Evolutionary conservation across 2,888 invertebrate species (phyloP), one percentile per base, ranked within the genome.

Genomic region (Scaptomyza parva): DNA sequence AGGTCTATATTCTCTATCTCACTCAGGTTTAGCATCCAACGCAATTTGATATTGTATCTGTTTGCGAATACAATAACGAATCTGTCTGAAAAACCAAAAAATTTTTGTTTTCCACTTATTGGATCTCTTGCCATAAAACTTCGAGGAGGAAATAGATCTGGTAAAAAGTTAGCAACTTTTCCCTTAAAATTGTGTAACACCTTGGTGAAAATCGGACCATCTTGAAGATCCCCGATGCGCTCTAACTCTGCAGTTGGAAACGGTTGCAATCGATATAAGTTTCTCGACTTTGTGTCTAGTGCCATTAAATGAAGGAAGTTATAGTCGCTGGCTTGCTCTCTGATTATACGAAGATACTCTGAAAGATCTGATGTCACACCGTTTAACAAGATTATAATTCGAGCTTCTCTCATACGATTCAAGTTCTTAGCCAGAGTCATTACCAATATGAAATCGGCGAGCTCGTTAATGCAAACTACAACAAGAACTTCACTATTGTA

Each of bases 231-330:
- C 0, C 2, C n/a, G 2, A 52, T 3, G 2, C 0, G 18, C 2
- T 3, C 12, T 0, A 76, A 28, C 3, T 0, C 43, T 9, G 67
- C 9, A 0, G 7, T 48, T 1, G 76, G 77, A 60, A 62, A 74
- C 0, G 57, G 53, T 2, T 43, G 30, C 2, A 77, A 37, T 2
- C 48, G 52, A 48, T 57, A 28, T 28, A 28, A 9, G 28, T 9
- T 28, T 6, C 8, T 28, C 6, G 28, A 0, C 1, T 28, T 28
- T 1, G 8, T 2, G 28, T 0, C 2, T 28, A 28, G 9, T 28
- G 28, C 28, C 6, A 28, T 9, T 2, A 28, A 28, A 28, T 28
- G 8, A 1, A 28, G 28, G 2, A 28, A 28, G 8, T 28, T 28
- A 2, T 6, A 28, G 28, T 28, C 9, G 28, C 28, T 28, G 28